phyloP scores from a whole-genome alignment of 2,113 vertebrate species.

The Suricata suricatta region DNA sequence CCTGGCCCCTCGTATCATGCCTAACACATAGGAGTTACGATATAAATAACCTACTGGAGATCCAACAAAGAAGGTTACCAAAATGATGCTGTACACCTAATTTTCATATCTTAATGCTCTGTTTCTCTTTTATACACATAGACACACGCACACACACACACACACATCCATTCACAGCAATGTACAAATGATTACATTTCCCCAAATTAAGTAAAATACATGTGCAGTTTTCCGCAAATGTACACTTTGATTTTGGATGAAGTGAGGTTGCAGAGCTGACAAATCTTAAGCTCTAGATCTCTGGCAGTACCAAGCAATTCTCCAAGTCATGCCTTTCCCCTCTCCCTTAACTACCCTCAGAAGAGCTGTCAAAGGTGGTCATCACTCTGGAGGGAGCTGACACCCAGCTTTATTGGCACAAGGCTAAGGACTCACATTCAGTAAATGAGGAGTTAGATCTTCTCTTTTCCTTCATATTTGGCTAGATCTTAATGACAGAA shows the following conservation, averaged over 20 bases:
- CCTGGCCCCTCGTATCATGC: not conserved
- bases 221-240: not conserved
- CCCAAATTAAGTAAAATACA: conserved; percentile 18
- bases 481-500: not conserved
- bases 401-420: not conserved
- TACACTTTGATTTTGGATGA: not conserved
- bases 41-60: not conserved
- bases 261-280: not conserved
- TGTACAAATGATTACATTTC: not conserved
- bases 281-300: not conserved
- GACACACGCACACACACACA: not conserved
- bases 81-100: not conserved
- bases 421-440: not conserved
- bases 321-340: not conserved
- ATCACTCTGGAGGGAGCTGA: not conserved
- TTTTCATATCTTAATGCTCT: not conserved
- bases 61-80: not conserved
- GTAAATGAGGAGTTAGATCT: not conserved
- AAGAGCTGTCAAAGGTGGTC: not conserved
- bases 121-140: not conserved
- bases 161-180: not conserved
- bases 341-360: not conserved
- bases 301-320: not conserved
- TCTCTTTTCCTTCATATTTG: not conserved
- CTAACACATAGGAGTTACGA: not conserved